phyloP scores from a whole-genome alignment of 64 coral and sea anemone genomes.

The Stylophora pistillata region DNA sequence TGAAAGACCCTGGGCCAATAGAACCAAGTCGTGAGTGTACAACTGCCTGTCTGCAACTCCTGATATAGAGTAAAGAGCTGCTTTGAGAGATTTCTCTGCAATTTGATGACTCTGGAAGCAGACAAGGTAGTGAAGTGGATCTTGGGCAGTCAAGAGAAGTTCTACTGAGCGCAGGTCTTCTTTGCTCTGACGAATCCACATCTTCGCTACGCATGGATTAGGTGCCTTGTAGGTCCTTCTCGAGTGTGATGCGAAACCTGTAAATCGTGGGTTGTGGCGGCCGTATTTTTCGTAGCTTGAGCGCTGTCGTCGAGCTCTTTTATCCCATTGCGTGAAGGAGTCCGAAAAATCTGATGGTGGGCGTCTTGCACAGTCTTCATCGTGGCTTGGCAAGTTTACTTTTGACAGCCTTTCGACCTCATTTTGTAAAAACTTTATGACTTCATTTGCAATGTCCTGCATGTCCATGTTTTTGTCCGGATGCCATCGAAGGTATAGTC shows the following conservation, averaged over 20 bases:
- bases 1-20: slow-evolving; percentile 55
- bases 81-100: slow-evolving; percentile 80
- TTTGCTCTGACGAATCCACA: slow-evolving; percentile 78
- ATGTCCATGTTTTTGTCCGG: slow-evolving; percentile 91
- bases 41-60: slow-evolving; percentile 72
- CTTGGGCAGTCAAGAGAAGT: slow-evolving; percentile 64
- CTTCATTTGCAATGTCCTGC: slow-evolving; percentile 71
- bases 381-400: slow-evolving; percentile 17
- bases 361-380: neutral
- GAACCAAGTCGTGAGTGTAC: slow-evolving; percentile 63
- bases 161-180: slow-evolving; percentile 68
- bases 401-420: slow-evolving; percentile 55
- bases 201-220: slow-evolving; percentile 10
- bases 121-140: slow-evolving; percentile 65
- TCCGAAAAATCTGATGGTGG: slow-evolving; percentile 31
- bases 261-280: slow-evolving; percentile 57
- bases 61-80: slow-evolving; percentile 61
- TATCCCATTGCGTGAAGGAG: slow-evolving; percentile 64
- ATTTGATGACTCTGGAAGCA: slow-evolving; percentile 87
- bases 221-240: slow-evolving; percentile 57
- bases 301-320: slow-evolving; percentile 74
- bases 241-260: slow-evolving; percentile 15
- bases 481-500: slow-evolving; percentile 91
- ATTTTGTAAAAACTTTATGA: slow-evolving; percentile 73
- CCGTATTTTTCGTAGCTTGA: slow-evolving; percentile 88